phyloP scores from a whole-genome alignment of 2,888 invertebrate species.

The Teinopalpus imperialis region DNA sequence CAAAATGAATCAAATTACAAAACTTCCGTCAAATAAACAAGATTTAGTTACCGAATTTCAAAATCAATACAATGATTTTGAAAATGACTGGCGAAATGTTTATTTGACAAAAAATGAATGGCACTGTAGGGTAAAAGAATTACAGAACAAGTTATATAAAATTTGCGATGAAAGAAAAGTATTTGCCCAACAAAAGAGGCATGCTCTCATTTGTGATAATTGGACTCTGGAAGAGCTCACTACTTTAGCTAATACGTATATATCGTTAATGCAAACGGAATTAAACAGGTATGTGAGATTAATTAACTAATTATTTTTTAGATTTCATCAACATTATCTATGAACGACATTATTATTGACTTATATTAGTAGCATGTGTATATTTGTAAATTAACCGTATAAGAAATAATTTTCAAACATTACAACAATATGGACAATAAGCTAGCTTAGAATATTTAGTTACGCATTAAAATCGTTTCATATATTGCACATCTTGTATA shows the following conservation, averaged over 20 bases:
- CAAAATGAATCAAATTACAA: conserved; percentile 78
- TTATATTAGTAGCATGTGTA: too few species aligned
- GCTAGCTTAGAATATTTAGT: too few species aligned
- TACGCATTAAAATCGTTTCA: too few species aligned
- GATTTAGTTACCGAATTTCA: conserved; percentile 81
- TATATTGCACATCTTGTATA: too few species aligned
- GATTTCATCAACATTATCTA: too few species aligned
- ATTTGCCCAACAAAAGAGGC: conserved; percentile 77
- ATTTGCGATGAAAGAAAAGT: conserved; percentile 81
- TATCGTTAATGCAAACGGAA: conserved; percentile 83
- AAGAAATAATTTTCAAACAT: too few species aligned
- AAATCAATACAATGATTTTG: conserved; percentile 81
- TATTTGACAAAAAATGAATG: conserved; percentile 83
- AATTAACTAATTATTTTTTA: too few species aligned
- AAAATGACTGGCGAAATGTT: conserved; percentile 80
- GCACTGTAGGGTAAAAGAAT: conserved; percentile 78
- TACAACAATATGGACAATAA: not conserved
- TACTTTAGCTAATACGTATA: conserved; percentile 78
- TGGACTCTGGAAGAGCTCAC: conserved; percentile 82
- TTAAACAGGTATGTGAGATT: conserved; percentile 69
- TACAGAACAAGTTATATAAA: conserved; percentile 75
- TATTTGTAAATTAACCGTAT: too few species aligned
- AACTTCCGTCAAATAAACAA: conserved; percentile 82
- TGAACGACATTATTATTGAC: too few species aligned
- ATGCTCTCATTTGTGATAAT: conserved; percentile 74